Conservation (phyloP, 2,797 vertebrate genomes). For the Botia kubotai region DNA sequence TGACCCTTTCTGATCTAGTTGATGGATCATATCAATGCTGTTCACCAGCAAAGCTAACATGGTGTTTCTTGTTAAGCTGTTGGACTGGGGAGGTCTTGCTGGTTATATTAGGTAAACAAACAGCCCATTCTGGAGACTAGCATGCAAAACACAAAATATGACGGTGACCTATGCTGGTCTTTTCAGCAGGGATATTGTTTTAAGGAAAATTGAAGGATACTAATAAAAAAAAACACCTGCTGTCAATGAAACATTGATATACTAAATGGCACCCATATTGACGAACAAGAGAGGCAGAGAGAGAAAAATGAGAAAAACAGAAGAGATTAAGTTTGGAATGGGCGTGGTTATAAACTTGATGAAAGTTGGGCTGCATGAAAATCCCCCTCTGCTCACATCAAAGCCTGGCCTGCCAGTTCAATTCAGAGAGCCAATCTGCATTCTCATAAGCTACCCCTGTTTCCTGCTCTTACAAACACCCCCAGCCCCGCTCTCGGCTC, state of each 20-base stretch:
- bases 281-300: conserved; percentile 36
- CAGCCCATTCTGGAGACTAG: no score
- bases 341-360: conserved; percentile 70
- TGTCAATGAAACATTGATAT: background rate
- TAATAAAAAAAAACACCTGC: background rate
- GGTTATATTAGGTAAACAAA: background rate
- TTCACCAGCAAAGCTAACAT: no score
- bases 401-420: conserved; percentile 74
- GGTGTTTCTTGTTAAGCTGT: no score
- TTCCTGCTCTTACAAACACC: conserved; percentile 57
- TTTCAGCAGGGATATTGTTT: background rate
- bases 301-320: conserved; percentile 41
- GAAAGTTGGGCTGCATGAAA: conserved; percentile 68
- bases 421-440: conserved; percentile 78
- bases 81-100: background rate
- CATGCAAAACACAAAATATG: background rate
- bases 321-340: conserved; percentile 39
- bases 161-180: background rate
- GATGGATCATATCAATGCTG: background rate
- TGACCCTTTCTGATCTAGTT: background rate
- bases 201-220: background rate
- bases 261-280: background rate
- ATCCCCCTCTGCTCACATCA: conserved; percentile 73
- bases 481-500: conserved; percentile 56
- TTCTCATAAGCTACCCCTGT: conserved; percentile 77